Evolutionary conservation across 2,113 vertebrate genomes (phyloP).

Genomic region (Mus pahari): DNA sequence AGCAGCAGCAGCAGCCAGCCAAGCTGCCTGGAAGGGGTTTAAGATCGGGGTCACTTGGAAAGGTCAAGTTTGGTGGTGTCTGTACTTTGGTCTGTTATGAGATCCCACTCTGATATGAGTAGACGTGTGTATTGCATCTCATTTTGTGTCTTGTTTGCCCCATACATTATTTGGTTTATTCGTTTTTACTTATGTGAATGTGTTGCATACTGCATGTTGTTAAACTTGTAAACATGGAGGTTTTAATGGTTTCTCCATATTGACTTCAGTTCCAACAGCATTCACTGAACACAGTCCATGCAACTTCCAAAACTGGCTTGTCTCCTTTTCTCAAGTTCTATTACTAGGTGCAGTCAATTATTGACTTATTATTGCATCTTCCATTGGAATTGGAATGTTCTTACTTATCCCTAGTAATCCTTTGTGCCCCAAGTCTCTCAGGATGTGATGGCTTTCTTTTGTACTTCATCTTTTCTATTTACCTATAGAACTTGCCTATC

Average conservation of each 20-base stretch:
- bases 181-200: neutral
- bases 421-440: neutral
- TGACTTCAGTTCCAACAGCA: neutral
- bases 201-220: neutral
- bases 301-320: neutral
- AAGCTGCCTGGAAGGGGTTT: neutral
- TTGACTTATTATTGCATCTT: neutral
- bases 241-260: neutral
- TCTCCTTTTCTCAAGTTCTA: neutral
- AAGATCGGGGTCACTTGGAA: neutral
- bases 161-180: neutral
- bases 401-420: neutral
- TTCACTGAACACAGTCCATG: neutral
- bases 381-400: neutral
- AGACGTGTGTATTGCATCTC: too few relatives aligned
- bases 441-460: neutral
- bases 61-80: neutral
- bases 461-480: neutral
- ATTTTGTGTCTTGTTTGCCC: neutral
- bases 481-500: neutral
- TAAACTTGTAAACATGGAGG: neutral
- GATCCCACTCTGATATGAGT: too few relatives aligned
- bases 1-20: too few relatives aligned
- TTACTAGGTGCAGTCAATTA: neutral
- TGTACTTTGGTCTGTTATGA: neutral